Evolutionary conservation across 2,113 vertebrate genomes (phyloP), one percentile per base, ranked within the genome.

Genomic region (Chascanopsetta lugubris): DNA sequence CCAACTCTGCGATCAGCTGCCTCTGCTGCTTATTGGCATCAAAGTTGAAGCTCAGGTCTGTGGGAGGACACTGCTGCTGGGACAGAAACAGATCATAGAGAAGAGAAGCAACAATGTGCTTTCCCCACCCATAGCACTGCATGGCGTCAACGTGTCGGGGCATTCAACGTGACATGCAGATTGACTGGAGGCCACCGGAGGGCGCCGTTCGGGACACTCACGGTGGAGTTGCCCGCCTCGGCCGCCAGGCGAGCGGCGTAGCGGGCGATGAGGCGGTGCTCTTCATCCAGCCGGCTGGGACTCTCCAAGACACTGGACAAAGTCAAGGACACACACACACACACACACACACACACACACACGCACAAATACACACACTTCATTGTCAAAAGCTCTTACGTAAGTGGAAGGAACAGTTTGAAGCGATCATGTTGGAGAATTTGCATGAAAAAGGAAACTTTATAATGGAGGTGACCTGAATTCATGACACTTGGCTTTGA

Each of bases 21-120:
- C 95, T 91, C 73, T 98, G 97, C 5, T 99, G 97, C 67, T 95
- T 97, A 68, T 97, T 99, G 78, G 95, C 95, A 75, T 99, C 96
- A 0, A 97, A 95, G 90, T 91, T 96, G 85, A 97, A 98, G 12
- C 88, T 87, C 88, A 94, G 82, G 62, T 99, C 96, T 17, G 94
- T 72, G 0, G 95, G 93, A 38, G 95, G 94, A 45, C 92, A 95
- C 53, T 95, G 93, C 71, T 95, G 93, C 95, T 97, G 85, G 6
- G 13, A 34, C 2, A 20, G 4, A 59, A 87, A 69, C 74, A 12
- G 88, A 80, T 81, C 74, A 72, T 5, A 72, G 25, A 65, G 49
- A 3, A 10, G 13, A 11, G 58, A 47, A 55, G 79, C 24, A 74
- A 51, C 17, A 13, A 45, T 2, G 40, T n/a, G n/a, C n/a, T n/a